These are phyloP conservation scores for Sciurus vulgaris DNA, from an alignment of 2,797 vertebrate species.

Conservation along the genomic window DNA sequence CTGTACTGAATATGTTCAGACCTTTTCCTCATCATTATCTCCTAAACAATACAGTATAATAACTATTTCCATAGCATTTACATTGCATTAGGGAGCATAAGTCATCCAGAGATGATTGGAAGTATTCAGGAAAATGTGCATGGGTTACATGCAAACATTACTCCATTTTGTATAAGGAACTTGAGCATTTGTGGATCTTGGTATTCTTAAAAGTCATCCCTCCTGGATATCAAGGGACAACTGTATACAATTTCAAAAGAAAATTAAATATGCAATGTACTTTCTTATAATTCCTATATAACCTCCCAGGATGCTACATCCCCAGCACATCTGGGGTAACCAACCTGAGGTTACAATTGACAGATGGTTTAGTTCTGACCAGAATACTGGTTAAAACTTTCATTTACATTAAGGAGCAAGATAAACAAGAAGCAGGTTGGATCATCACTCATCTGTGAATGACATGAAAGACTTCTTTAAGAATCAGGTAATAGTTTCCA, in stretches of 20 bases:
- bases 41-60: neutral
- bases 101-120: neutral
- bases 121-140: neutral
- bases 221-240: neutral
- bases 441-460: neutral
- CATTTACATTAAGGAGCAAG: neutral
- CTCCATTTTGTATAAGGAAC: neutral
- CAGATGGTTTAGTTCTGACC: neutral
- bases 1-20: neutral
- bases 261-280: neutral
- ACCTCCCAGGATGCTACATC: neutral
- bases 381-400: neutral
- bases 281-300: constrained; percentile 12
- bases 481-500: neutral
- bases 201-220: neutral
- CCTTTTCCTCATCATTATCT: neutral
- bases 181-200: neutral
- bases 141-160: neutral
- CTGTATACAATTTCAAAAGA: neutral
- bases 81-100: neutral
- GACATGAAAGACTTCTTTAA: neutral
- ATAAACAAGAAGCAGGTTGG: neutral
- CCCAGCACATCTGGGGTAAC: neutral
- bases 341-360: neutral
- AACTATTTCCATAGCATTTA: neutral